Conservation (phyloP, 1,140 invertebrate species). For the Lucilia cuprina region DNA sequence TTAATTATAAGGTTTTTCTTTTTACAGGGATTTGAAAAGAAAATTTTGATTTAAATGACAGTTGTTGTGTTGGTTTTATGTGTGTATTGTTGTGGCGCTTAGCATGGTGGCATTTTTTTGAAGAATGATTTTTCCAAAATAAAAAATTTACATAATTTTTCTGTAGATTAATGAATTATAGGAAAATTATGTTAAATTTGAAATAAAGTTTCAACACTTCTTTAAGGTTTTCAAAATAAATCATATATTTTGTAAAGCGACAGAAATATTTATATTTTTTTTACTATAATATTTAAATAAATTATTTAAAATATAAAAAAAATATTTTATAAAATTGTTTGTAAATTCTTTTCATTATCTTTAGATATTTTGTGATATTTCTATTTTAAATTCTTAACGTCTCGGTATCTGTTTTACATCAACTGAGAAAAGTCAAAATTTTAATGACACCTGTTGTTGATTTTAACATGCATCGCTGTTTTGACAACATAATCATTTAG, state of each 20-base stretch:
- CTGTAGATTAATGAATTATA: not conserved
- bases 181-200: not conserved
- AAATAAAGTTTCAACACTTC: not conserved
- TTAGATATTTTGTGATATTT: not conserved
- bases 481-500: constrained; percentile 9
- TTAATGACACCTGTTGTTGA: not conserved
- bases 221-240: not conserved
- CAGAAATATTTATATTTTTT: not conserved
- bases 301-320: not conserved
- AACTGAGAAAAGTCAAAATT: not conserved
- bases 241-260: not conserved
- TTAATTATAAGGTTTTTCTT: not conserved
- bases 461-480: not conserved
- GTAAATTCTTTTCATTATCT: not conserved
- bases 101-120: not conserved
- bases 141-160: not conserved
- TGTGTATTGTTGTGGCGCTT: not conserved
- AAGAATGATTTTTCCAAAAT: not conserved
- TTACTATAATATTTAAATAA: not conserved
- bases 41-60: not conserved
- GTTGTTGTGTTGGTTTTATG: not conserved
- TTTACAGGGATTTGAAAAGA: not conserved
- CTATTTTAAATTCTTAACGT: not conserved
- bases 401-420: not conserved
- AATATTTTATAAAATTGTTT: not conserved